Evolutionary conservation across 1,140 invertebrate genomes (phyloP).

Genomic region (Aplysia californica): DNA sequence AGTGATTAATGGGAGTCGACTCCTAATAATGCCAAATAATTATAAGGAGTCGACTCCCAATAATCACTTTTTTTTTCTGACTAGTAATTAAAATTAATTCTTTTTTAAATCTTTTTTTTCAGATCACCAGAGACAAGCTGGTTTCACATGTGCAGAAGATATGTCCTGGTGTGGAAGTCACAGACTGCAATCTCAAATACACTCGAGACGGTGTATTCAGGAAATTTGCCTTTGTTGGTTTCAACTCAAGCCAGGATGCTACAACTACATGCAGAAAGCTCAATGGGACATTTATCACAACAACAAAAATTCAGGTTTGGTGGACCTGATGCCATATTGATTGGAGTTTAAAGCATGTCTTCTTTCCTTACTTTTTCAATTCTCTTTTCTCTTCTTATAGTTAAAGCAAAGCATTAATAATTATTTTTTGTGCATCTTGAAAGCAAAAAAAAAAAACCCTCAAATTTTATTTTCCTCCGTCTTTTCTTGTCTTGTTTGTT

Average conservation of each 20-base stretch:
- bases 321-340: no score
- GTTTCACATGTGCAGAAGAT: constrained; percentile 76
- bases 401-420: no score
- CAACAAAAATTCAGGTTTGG: constrained; percentile 79
- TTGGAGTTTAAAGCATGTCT: no score
- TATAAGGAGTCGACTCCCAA: not conserved
- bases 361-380: not conserved
- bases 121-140: constrained; percentile 85
- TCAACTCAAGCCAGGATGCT: constrained; percentile 83
- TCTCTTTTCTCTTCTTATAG: no score
- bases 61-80: not conserved
- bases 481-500: no score
- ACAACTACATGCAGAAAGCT: constrained; percentile 80
- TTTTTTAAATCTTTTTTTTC: constrained; percentile 44
- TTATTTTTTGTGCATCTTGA: no score
- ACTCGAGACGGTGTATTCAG: constrained; percentile 91
- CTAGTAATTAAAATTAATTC: not conserved
- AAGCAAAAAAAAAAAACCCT: no score
- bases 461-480: no score
- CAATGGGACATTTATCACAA: constrained; percentile 86
- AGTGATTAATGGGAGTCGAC: not conserved
- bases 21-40: no score
- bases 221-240: constrained; percentile 93
- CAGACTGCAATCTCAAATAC: constrained; percentile 92
- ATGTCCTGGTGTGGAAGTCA: constrained; percentile 81